Conservation (phyloP, 2,797 vertebrate genomes). For the Ctenopoma multispine region DNA sequence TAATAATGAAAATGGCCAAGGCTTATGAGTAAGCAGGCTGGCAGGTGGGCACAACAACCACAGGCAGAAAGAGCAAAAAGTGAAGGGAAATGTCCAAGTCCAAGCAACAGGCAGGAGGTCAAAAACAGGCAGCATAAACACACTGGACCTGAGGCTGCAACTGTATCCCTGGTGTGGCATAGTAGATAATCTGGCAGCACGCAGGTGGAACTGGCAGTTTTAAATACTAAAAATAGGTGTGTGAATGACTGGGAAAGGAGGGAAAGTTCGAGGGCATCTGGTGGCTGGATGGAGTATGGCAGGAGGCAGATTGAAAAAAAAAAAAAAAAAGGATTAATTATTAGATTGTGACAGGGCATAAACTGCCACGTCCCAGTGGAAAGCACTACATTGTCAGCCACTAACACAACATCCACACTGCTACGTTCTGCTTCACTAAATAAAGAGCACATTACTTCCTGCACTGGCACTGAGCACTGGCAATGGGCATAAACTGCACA, state of each 20-base stretch:
- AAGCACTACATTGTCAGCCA: neutral
- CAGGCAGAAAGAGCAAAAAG: neutral
- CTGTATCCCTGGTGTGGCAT: neutral
- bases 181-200: neutral
- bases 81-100: neutral
- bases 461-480: neutral
- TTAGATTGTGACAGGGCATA: neutral
- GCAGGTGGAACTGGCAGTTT: neutral
- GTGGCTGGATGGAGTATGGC: neutral
- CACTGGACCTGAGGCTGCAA: neutral
- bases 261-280: neutral
- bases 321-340: neutral
- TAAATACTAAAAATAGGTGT: neutral
- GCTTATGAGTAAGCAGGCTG: neutral
- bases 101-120: neutral
- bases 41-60: neutral
- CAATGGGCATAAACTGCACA: neutral
- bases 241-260: neutral
- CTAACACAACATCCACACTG: neutral
- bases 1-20: neutral
- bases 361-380: neutral
- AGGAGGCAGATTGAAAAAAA: neutral
- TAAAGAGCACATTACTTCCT: neutral
- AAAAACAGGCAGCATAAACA: neutral
- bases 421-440: constrained; percentile 15